Base-by-base conservation (phyloP, 2,113 vertebrate species). In the Macroglossus sobrinus region DNA sequence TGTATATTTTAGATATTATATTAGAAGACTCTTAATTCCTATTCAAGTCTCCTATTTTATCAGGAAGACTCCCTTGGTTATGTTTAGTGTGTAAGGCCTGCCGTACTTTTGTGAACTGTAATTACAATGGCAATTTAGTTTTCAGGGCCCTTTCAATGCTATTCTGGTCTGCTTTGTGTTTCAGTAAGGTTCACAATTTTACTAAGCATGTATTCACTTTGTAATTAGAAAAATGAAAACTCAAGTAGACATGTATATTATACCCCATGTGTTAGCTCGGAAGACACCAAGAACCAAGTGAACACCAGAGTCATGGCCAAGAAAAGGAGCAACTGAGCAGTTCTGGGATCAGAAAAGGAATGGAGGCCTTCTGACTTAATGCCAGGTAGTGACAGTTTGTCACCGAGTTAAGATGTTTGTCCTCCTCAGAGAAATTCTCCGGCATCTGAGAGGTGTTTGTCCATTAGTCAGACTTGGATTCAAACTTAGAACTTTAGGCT, bases 351-450 rank as follows among this genome's bases (percentile, higher is more conserved):
- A 14, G 61, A 45, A 28, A 26, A 5, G 45, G 7, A 10, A 33
- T 12, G 0, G 7, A 8, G 30, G 22, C 18, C 0, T 1, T 0
- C 0, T 0, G 7, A 38, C 45, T 33, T 4, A 10, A 14, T 0
- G 5, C 5, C 69, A 59, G 50, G 22, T 4, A 5, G 50, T 2
- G 6, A 7, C 1, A 7, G 6, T 12, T 43, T 2, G 22, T 24
- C 7, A 0, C 43, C 0, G 22, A 7, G 45, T 5, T 45, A 15
- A 14, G 61, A 33, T 0, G 10, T 5, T 50, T 50, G 1, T 16
- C 40, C 15, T 1, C n/a, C n/a, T 53, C 45, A 35, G 16, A 79
- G 22, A 14, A 0, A 4, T 13, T n/a, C 8, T 12, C 33, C 19
- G 18, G 90, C 40, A 8, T 30, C 50, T 22, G 30, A 24, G 5